Percentiles rank a stretch among this genome's conserved stretches.
Evolutionary conservation across 1,140 invertebrate genomes (phyloP).

Genomic region (Drosophila parvula): DNA sequence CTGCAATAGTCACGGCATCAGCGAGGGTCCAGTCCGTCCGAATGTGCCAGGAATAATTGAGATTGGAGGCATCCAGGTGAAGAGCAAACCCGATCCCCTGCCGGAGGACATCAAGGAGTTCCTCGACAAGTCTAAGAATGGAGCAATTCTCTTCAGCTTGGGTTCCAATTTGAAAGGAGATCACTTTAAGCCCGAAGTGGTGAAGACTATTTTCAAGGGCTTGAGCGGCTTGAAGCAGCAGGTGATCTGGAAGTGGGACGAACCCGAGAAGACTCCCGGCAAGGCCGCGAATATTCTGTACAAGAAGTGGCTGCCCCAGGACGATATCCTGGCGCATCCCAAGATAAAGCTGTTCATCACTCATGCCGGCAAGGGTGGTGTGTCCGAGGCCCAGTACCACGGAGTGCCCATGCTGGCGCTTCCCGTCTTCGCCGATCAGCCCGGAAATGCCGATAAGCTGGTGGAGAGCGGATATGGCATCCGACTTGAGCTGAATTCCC

Average conservation of each 20-base stretch:
- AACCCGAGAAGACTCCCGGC: conserved; percentile 85
- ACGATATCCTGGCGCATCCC: conserved; percentile 88
- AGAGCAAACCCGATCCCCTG: conserved; percentile 72
- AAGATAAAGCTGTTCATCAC: conserved; percentile 89
- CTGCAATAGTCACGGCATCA: conserved; percentile 68
- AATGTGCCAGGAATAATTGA: conserved; percentile 82
- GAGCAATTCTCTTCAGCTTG: conserved; percentile 87
- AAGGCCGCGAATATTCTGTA: conserved; percentile 87
- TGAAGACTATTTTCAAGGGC: conserved; percentile 83
- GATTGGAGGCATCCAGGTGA: conserved; percentile 85
- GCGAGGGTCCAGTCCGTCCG: conserved; percentile 77
- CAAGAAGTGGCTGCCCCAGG: conserved; percentile 89
- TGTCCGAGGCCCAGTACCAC: conserved; percentile 89
- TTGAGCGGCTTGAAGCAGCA: conserved; percentile 85
- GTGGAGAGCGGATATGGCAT: conserved; percentile 84
- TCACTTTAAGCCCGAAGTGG: conserved; percentile 78
- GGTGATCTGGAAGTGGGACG: conserved; percentile 87
- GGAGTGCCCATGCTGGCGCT: conserved; percentile 89
- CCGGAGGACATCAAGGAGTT: conserved; percentile 85
- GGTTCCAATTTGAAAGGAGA: conserved; percentile 85
- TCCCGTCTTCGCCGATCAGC: conserved; percentile 88
- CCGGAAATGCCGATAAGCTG: conserved; percentile 85
- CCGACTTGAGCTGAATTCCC: conserved; percentile 73
- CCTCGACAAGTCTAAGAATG: conserved; percentile 84
- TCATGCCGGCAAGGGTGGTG: conserved; percentile 89